Evolutionary conservation across 2,888 invertebrate species (phyloP), one percentile per base, ranked within the genome.

Genomic region (Bimastos eiseni): DNA sequence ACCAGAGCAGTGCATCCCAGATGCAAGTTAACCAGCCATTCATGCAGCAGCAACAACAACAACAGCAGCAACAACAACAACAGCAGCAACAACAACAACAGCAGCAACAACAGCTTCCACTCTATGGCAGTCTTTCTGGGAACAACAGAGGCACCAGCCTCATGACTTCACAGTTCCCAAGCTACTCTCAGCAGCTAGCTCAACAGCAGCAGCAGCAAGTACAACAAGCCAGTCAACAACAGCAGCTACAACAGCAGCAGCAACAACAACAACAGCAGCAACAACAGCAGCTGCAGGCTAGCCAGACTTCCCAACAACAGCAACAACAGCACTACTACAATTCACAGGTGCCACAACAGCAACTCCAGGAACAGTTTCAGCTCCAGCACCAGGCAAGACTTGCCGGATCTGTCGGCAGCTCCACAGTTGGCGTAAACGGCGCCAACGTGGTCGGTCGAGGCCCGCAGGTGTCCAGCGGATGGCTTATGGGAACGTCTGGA

Each of bases 231-330:
- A 86, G 55, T 41, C 89, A 90, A 83, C 88, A 91, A 49, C 91
- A 91, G 88, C 90, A 91, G 83, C 90, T 91, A 38, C 90, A 89
- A 36, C 89, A 84, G 84, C 83, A 89, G 83, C 89, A 49, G 49
- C 44, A 21, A 13, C 30, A 55, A 17, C 88, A 88, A 21, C 91
- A 92, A 89, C 90, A 91, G 83, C 90, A 89, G 44, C 92, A 94
- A 90, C 92, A 88, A 89, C 17, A 37, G 30, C 49, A 33, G 49
- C 88, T 88, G 89, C 88, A 38, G 91, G 89, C 49, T 6, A 33
- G 6, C 86, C 33, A 83, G 36, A 19, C 30, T 41, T 33, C 88
- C 38, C 37, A 88, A 88, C 37, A 34, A 17, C 55, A 49, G 34
- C 89, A 86, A 37, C 49, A 34, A 34, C 90, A 91, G 89, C 91